Conservation (phyloP, 2,113 vertebrate species). For the Typhlomys cinereus region DNA sequence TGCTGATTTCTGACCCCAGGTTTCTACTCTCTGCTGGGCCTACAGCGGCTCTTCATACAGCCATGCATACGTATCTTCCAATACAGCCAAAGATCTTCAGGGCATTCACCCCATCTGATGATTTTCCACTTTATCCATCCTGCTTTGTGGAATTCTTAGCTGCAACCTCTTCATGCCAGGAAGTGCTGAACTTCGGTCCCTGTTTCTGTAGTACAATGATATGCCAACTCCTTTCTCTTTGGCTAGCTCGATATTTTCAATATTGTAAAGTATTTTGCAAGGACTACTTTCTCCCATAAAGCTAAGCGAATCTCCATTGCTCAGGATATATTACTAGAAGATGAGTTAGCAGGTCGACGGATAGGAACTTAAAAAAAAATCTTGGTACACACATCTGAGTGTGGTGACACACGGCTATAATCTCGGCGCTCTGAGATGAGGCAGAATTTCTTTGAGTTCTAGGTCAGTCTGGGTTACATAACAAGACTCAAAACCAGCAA, state of each 20-base stretch:
- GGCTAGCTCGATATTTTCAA: neutral
- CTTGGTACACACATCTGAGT: neutral
- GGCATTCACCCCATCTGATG: neutral
- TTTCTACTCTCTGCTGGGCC: neutral
- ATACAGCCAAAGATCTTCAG: neutral
- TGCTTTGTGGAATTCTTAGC: neutral
- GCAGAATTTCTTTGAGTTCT: neutral
- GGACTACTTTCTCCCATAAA: neutral
- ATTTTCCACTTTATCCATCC: no score
- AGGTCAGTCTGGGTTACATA: neutral
- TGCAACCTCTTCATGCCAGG: neutral
- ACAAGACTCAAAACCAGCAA: neutral
- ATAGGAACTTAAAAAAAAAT: neutral
- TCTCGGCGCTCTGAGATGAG: neutral
- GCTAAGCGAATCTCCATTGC: neutral
- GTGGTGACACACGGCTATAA: no score
- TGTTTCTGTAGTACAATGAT: neutral
- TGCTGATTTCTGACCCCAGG: neutral
- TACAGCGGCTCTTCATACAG: neutral
- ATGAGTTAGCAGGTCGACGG: neutral
- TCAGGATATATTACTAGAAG: neutral
- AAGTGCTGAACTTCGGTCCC: neutral
- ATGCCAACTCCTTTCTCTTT: neutral
- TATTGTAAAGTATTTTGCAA: neutral
- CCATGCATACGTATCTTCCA: neutral